These are phyloP conservation scores for Eupeodes luniger DNA, from an alignment of 2,888 invertebrate genomes.

Conservation along the genomic window DNA sequence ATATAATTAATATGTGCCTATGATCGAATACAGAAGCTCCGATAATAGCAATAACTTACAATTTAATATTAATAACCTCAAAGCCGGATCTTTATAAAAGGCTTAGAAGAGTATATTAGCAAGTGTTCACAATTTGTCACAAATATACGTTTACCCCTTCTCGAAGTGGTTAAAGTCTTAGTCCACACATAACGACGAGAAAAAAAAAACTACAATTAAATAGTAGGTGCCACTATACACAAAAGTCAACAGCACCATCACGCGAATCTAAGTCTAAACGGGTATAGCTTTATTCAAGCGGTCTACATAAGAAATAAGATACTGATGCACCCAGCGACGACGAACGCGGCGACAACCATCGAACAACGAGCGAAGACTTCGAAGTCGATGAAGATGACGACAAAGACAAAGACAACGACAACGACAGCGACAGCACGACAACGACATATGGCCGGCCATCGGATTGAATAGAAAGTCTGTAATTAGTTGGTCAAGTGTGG, in stretches of 20 bases:
- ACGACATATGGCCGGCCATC: conserved; percentile 44
- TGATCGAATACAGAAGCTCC: conserved; percentile 1
- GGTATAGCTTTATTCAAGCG: neutral
- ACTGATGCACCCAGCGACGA: conserved; percentile 51
- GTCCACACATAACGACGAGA: neutral
- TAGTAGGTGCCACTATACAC: conserved; percentile 66
- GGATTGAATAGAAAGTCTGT: conserved; percentile 75
- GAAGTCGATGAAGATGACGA: neutral
- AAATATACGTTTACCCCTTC: neutral
- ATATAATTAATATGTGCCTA: conserved; percentile 2
- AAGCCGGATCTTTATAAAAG: conserved; percentile 52
- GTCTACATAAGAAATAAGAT: conserved; percentile 57
- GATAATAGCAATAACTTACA: neutral
- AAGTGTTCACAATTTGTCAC: conserved; percentile 64
- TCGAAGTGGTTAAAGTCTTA: neutral
- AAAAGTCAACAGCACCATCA: conserved; percentile 66
- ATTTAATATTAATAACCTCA: neutral
- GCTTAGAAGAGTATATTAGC: conserved; percentile 35
- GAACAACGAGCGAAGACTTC: neutral
- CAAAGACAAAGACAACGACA: neutral
- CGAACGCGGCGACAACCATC: neutral
- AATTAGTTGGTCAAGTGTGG: conserved; percentile 76
- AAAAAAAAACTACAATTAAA: conserved; percentile 27
- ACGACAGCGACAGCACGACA: neutral
- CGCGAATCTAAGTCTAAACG: too few relatives aligned